Evolutionary conservation across 2,797 vertebrate species (phyloP), one percentile per base, ranked within the genome.

Genomic region (Darevskia nairensis): DNA sequence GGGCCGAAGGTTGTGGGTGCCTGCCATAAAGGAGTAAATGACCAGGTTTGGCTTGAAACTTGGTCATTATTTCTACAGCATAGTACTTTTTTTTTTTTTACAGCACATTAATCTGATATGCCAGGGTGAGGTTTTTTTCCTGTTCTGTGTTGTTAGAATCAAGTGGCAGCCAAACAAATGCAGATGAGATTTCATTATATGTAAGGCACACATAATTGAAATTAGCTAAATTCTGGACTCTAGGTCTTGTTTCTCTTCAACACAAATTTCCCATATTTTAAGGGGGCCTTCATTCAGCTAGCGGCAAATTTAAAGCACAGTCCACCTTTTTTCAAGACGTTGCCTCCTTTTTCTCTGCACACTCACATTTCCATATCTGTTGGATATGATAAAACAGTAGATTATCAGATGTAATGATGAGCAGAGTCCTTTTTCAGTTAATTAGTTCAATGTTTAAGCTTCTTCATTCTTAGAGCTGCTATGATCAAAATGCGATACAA

Each of bases 1-100:
- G 50, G 50, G 50, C 50, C 11, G 11, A 50, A 13, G 50, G 11
- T 13, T 50, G 50, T 11, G 1, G 50, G 11, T 50, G 11, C 11
- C 11, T 50, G 11, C 4, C 9, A 59, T 9, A 32, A 85, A 64
- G 10, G 85, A 80, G 59, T 87, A 72, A 0, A 77, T 79, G 74
- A 3, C 23, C 72, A 84, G 81, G 85, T 89, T 91, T 81, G 77
- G 76, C 74, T 74, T 39, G 88, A 84, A 71, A 90, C 80, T 41
- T 0, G 0, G 35, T 69, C 59, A 82, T 25, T 3, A 86, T 27
- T 84, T 88, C 84, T 86, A 4, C 32, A 35, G 68, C 79, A 89
- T 91, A 88, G 32, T 29, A 69, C 50, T 44, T 3, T 25, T 1
- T 9, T 90, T 74, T 39, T 61, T 80, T 11, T 76, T 64, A 15